Percentiles rank a stretch among this genome's conserved stretches.
Evolutionary conservation across 2,888 invertebrate species (phyloP).

Genomic region (Lymantria dispar): DNA sequence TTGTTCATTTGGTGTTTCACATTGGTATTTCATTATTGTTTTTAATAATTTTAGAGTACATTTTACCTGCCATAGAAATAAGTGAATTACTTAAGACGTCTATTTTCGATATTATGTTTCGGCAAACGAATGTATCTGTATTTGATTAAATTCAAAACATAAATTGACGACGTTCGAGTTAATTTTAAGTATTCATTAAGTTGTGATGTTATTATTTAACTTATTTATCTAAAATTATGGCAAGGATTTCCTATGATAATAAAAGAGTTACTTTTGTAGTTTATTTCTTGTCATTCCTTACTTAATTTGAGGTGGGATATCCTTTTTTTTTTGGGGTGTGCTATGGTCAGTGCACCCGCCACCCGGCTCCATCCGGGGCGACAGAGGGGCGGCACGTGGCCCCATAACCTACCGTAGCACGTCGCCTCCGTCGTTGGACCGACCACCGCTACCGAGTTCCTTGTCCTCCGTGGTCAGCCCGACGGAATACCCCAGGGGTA

Average conservation of each 20-base stretch:
- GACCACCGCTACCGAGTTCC: too few relatives aligned
- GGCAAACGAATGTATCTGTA: slow-evolving; percentile 19
- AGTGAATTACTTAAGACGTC: slow-evolving; percentile 68
- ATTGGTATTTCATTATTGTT: slow-evolving; percentile 63
- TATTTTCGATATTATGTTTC: slow-evolving; percentile 33
- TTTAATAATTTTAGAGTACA: slow-evolving; percentile 67
- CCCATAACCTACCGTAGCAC: too few relatives aligned
- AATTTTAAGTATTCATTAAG: slow-evolving; percentile 81
- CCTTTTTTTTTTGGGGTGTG: too few relatives aligned
- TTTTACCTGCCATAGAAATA: slow-evolving; percentile 80
- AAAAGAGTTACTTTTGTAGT: slow-evolving; percentile 64
- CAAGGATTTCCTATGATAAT: slow-evolving; percentile 78
- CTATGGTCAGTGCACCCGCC: too few relatives aligned
- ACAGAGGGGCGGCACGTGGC: too few relatives aligned
- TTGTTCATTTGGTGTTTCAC: slow-evolving; percentile 56
- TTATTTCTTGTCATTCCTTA: slow-evolving; percentile 31
- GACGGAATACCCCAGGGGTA: too few relatives aligned
- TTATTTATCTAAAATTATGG: slow-evolving; percentile 81
- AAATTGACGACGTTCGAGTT: slow-evolving; percentile 66
- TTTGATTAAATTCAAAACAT: slow-evolving; percentile 58
- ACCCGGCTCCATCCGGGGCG: too few relatives aligned
- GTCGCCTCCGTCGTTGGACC: too few relatives aligned
- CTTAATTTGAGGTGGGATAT: too few relatives aligned
- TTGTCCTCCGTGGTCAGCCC: too few relatives aligned
- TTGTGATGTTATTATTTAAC: slow-evolving; percentile 80